These are phyloP conservation scores for Platycheirus albimanus DNA, from an alignment of 2,888 invertebrate genomes.

Conservation along the genomic window DNA sequence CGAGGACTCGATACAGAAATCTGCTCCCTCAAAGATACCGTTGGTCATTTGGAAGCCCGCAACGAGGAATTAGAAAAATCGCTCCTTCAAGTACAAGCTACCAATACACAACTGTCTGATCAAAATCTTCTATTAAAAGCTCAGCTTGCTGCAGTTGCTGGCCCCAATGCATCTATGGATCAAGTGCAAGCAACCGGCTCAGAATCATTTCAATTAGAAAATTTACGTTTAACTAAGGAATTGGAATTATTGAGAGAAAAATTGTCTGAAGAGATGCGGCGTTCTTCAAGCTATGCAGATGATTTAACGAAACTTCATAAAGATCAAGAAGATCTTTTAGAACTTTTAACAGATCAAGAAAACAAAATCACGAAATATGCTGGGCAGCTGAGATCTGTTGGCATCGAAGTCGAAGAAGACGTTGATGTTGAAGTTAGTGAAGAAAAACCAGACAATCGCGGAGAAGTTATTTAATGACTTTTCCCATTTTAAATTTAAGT, in stretches of 20 bases:
- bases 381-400: conserved; percentile 84
- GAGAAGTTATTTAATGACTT: conserved; percentile 54
- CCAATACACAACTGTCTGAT: conserved; percentile 90
- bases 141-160: conserved; percentile 84
- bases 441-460: conserved; percentile 70
- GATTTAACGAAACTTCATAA: conserved; percentile 88
- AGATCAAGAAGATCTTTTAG: conserved; percentile 97
- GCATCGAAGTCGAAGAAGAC: conserved; percentile 80
- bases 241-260: conserved; percentile 78
- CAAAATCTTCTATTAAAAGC: conserved; percentile 94
- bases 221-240: conserved; percentile 80
- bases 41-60: conserved; percentile 77
- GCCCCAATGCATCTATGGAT: conserved; percentile 32
- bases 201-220: conserved; percentile 78
- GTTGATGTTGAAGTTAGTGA: conserved; percentile 81
- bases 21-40: conserved; percentile 81
- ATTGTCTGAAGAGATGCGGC: conserved; percentile 77
- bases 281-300: conserved; percentile 77
- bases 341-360: conserved; percentile 94
- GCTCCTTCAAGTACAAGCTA: conserved; percentile 87
- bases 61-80: conserved; percentile 82
- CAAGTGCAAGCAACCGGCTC: conserved; percentile 76
- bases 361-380: conserved; percentile 87
- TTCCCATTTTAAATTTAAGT: conserved; percentile 34
- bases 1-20: conserved; percentile 91